Evolutionary conservation across 2,888 invertebrate species (phyloP).

Genomic region (Eupithecia subfuscata): DNA sequence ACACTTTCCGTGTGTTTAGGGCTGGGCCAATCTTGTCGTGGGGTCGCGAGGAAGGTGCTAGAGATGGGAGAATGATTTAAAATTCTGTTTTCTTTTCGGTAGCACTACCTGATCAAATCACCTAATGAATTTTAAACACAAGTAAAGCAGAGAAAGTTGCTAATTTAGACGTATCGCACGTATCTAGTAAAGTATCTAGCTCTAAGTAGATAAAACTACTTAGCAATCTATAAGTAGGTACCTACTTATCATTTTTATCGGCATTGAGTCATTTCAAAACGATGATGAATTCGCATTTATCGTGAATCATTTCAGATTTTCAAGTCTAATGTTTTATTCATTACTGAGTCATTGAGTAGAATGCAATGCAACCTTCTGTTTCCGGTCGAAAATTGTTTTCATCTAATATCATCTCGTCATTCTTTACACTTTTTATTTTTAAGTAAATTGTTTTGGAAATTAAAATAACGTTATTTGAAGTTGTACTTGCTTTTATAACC

Average conservation of each 20-base stretch:
- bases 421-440: neutral
- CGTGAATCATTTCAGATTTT: slow-evolving; percentile 38
- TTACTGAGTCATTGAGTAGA: slow-evolving; percentile 36
- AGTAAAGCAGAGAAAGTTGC: neutral
- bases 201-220: neutral
- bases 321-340: slow-evolving; percentile 31
- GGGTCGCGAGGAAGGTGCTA: slow-evolving; percentile 41
- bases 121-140: neutral
- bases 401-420: slow-evolving; percentile 16
- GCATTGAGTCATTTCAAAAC: slow-evolving; percentile 21
- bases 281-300: slow-evolving; percentile 23
- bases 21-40: slow-evolving; percentile 47
- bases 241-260: neutral
- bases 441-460: neutral
- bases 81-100: neutral
- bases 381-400: slow-evolving; percentile 28
- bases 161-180: neutral
- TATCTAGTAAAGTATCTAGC: neutral
- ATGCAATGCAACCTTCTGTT: slow-evolving; percentile 34
- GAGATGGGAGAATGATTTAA: slow-evolving; percentile 14
- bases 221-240: no score
- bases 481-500: no score
- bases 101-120: neutral
- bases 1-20: slow-evolving; percentile 73
- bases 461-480: no score